These are phyloP conservation scores for Hirtodrosophila histrioides DNA, from an alignment of 2,888 invertebrate genomes.

Conservation along the genomic window DNA sequence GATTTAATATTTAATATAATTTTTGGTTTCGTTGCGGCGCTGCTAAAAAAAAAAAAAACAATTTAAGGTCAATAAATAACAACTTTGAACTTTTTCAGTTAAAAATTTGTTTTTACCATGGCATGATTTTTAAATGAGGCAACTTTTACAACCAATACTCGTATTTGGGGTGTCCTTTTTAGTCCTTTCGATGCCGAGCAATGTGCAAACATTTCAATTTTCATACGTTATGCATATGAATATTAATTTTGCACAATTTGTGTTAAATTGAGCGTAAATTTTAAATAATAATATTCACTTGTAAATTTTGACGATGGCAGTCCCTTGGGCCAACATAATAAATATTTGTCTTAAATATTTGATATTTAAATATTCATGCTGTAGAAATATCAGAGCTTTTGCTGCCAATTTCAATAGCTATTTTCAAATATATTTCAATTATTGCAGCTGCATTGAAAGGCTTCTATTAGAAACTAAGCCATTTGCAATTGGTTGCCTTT, in stretches of 20 bases:
- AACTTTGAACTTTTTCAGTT: slow-evolving; percentile 13
- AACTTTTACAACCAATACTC: slow-evolving; percentile 11
- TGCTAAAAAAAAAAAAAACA: not conserved
- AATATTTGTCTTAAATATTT: too few relatives aligned
- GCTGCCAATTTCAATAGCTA: too few relatives aligned
- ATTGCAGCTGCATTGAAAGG: too few relatives aligned
- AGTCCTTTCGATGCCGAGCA: not conserved
- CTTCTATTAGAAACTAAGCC: too few relatives aligned
- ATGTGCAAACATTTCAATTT: slow-evolving; percentile 12
- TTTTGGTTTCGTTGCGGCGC: slow-evolving; percentile 4
- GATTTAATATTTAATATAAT: slow-evolving; percentile 5
- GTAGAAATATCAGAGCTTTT: too few relatives aligned
- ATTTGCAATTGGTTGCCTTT: not conserved
- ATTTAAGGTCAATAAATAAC: slow-evolving; percentile 19
- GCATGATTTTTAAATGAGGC: slow-evolving; percentile 34
- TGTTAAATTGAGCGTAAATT: slow-evolving; percentile 14
- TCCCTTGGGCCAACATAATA: too few relatives aligned
- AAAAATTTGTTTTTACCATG: slow-evolving; percentile 1
- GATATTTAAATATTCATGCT: too few relatives aligned
- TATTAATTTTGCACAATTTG: slow-evolving; percentile 6
- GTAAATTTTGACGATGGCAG: not conserved
- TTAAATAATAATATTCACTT: slow-evolving; percentile 2
- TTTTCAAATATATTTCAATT: too few relatives aligned
- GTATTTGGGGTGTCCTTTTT: not conserved
- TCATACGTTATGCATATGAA: slow-evolving; percentile 1